Conservation (phyloP, 2,797 vertebrate species). For the Dromococcyx pavoninus region DNA sequence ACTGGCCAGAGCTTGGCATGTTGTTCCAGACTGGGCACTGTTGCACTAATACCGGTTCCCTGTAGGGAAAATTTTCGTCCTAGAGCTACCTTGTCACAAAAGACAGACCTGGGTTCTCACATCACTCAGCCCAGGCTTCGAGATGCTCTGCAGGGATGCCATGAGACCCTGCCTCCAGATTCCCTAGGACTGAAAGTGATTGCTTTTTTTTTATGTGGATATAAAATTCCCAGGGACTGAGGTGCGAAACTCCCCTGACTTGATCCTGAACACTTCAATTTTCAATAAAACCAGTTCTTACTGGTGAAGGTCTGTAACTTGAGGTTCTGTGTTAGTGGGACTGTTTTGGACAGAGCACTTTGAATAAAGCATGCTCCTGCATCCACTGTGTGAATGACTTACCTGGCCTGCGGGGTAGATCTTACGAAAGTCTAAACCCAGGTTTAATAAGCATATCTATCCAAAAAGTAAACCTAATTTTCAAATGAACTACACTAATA, state of each 20-base stretch:
- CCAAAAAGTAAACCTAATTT: background rate
- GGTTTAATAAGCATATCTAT: background rate
- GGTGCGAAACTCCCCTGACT: background rate
- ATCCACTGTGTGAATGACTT: background rate
- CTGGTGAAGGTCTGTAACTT: background rate
- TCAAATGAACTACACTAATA: background rate
- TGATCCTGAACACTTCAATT: background rate
- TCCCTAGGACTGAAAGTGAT: background rate
- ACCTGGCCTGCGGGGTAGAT: background rate
- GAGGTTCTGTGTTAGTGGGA: background rate
- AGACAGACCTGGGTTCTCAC: background rate
- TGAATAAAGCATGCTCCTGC: background rate
- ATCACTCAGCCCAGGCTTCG: background rate
- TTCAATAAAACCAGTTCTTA: background rate
- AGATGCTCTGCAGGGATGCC: background rate
- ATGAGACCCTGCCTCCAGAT: background rate
- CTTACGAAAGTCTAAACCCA: background rate
- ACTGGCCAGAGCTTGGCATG: rapidly evolving
- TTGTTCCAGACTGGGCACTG: background rate
- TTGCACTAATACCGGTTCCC: background rate
- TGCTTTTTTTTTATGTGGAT: background rate
- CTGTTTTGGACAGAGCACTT: background rate
- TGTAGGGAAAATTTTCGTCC: background rate
- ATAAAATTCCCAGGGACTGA: background rate
- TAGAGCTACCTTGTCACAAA: background rate